These are phyloP conservation scores for Illadopsis cleaveri DNA, from an alignment of 2,113 vertebrate species.

Conservation along the genomic window DNA sequence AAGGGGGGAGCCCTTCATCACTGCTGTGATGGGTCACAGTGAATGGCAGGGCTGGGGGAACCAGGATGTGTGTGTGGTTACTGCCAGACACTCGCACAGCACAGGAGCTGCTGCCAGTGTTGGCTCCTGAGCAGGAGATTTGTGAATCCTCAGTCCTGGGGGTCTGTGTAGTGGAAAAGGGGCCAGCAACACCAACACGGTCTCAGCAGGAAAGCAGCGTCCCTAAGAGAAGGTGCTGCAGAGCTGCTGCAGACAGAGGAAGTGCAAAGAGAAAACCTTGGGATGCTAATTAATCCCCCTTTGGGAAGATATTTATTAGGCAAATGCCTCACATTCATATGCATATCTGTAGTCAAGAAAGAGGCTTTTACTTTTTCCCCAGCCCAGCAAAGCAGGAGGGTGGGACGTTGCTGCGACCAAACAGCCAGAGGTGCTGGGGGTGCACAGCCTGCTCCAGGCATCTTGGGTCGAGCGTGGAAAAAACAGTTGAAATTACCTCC, in stretches of 20 bases:
- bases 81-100: neutral
- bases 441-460: fast-evolving
- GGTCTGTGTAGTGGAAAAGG: neutral
- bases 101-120: fast-evolving
- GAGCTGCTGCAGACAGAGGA: neutral
- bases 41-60: fast-evolving
- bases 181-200: fast-evolving
- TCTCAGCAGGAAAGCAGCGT: neutral
- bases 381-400: neutral
- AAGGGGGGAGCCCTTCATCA: neutral
- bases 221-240: neutral
- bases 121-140: neutral
- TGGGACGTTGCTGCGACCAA: neutral
- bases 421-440: neutral
- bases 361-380: constrained; percentile 2
- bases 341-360: constrained; percentile 1
- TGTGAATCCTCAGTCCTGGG: neutral
- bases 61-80: neutral
- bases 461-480: neutral
- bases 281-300: constrained; percentile 19
- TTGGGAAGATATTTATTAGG: constrained; percentile 51
- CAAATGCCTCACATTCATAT: constrained; percentile 39
- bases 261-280: neutral
- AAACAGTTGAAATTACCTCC: neutral
- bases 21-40: fast-evolving